A percentile compares a stretch with the other conserved stretches of the same genome.
These are phyloP conservation scores for Notechis scutatus DNA, from an alignment of 2,113 vertebrate genomes.

Conservation along the genomic window DNA sequence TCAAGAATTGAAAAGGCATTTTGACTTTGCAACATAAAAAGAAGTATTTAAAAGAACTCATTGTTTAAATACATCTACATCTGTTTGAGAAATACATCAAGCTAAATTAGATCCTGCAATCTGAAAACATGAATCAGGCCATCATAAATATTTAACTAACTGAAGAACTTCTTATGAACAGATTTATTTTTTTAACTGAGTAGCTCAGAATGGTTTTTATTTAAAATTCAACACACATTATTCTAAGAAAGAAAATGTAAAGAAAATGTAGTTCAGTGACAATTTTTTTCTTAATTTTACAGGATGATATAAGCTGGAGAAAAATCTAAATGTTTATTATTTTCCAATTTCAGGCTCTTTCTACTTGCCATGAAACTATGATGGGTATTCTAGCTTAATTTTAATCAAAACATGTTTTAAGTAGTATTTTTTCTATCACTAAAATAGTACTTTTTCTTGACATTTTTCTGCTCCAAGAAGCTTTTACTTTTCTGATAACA, in stretches of 20 bases:
- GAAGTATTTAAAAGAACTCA: background rate
- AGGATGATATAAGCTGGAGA: background rate
- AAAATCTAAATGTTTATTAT: background rate
- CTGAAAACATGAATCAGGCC: background rate
- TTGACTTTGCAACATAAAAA: background rate
- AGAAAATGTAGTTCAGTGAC: background rate
- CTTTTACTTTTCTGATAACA: background rate
- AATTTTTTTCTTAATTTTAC: background rate
- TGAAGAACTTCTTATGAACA: background rate
- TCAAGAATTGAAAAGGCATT: background rate
- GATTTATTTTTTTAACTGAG: background rate
- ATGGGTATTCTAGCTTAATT: background rate
- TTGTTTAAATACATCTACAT: slow-evolving; percentile 16
- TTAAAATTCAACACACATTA: background rate
- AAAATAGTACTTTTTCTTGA: background rate
- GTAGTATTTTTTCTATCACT: background rate
- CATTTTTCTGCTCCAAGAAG: background rate
- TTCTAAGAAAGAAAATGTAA: background rate
- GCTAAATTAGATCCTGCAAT: slow-evolving; percentile 18
- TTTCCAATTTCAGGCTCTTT: background rate
- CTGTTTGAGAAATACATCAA: background rate
- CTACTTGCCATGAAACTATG: background rate
- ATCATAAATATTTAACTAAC: slow-evolving; percentile 7
- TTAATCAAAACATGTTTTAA: background rate
- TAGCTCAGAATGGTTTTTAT: slow-evolving; percentile 8